Evolutionary conservation across 2,113 vertebrate genomes (phyloP).

Genomic region (Bambusicola thoracicus): DNA sequence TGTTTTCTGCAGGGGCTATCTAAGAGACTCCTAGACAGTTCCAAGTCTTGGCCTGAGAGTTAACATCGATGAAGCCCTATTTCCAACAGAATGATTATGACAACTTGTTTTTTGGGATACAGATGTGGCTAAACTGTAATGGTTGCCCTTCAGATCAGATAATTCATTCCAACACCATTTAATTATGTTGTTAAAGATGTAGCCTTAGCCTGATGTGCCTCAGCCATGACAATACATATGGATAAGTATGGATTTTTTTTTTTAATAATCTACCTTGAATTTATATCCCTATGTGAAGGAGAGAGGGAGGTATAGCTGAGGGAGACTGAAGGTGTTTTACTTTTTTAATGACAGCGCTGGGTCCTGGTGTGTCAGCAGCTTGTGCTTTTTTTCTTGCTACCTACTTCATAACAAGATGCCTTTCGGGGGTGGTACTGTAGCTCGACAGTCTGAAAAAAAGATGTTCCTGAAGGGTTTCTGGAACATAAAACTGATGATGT

Average conservation of each 20-base stretch:
- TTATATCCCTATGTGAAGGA: constrained; percentile 21
- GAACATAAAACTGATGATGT: constrained; percentile 14
- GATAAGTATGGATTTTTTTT: not conserved
- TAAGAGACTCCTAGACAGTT: not conserved
- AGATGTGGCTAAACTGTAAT: not conserved
- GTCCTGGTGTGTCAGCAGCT: constrained; percentile 19
- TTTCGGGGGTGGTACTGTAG: constrained; percentile 34
- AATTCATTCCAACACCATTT: not conserved
- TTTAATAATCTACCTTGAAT: constrained; percentile 22
- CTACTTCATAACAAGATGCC: constrained; percentile 38
- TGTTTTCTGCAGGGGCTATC: not conserved
- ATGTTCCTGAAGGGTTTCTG: constrained; percentile 11
- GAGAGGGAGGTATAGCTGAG: constrained; percentile 5
- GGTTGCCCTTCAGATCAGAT: not conserved
- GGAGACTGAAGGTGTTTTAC: constrained; percentile 32
- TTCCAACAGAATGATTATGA: not conserved
- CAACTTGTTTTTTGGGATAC: not conserved
- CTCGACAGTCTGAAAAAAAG: constrained; percentile 61
- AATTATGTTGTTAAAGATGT: not conserved
- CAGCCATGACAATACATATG: not conserved
- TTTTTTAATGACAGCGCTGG: constrained; percentile 38
- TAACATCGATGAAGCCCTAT: not conserved
- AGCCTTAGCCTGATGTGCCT: not conserved
- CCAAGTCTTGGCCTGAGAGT: not conserved
- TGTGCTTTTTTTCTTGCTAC: constrained; percentile 34